These are phyloP conservation scores for Echiichthys vipera DNA, from an alignment of 2,797 vertebrate genomes.

Conservation along the genomic window DNA sequence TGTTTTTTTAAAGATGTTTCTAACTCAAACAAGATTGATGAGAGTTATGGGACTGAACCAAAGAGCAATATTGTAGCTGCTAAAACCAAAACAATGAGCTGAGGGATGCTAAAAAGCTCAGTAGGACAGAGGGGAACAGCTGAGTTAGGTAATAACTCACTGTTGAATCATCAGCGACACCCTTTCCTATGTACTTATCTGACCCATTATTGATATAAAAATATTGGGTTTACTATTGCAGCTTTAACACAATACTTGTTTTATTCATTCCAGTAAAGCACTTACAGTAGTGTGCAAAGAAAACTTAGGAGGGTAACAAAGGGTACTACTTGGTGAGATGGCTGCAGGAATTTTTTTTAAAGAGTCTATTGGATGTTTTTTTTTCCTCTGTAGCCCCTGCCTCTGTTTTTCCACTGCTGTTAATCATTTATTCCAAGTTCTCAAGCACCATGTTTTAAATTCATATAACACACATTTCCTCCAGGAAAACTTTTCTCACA, in stretches of 20 bases:
- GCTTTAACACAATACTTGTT: neutral
- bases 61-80: neutral
- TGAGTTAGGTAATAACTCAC: neutral
- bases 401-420: no score
- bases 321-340: conserved; percentile 1
- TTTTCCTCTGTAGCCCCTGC: no score
- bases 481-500: no score
- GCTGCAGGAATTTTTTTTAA: no score
- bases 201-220: neutral
- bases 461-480: no score
- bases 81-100: neutral
- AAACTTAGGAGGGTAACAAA: neutral
- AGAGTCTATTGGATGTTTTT: no score
- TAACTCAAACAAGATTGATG: neutral
- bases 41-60: neutral
- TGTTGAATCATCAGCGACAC: neutral
- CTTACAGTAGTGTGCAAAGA: neutral
- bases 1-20: no score
- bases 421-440: no score
- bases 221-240: neutral
- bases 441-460: no score
- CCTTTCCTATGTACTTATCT: neutral
- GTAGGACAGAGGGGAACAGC: neutral
- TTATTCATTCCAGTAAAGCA: neutral
- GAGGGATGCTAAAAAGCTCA: neutral